phyloP scores from a whole-genome alignment of 2,888 invertebrate genomes.

The Steromphala cineraria region DNA sequence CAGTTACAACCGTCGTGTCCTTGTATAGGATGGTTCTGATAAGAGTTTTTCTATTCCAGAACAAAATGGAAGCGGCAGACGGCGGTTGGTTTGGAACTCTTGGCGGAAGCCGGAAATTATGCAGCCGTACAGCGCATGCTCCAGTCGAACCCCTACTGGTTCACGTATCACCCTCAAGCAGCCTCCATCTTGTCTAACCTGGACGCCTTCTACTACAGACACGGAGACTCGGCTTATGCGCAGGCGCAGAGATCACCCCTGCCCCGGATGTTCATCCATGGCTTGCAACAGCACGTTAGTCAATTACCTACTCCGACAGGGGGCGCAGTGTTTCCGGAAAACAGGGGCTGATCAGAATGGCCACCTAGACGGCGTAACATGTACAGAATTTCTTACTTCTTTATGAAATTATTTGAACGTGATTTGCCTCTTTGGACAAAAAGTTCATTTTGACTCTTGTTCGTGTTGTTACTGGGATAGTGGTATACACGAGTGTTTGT shows the following conservation, averaged over 20 bases:
- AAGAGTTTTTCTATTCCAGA: constrained; percentile 77
- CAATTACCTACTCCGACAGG: constrained; percentile 52
- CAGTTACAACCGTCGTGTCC: not conserved
- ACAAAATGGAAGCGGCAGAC: constrained; percentile 99
- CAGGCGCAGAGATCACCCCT: constrained; percentile 63
- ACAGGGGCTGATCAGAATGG: constrained; percentile 44
- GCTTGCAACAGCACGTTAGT: constrained; percentile 66
- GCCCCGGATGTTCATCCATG: constrained; percentile 71
- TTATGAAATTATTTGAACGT: too few relatives aligned
- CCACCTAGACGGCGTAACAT: not conserved
- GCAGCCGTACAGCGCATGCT: constrained; percentile 96
- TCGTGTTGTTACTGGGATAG: too few relatives aligned
- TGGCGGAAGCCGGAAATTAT: constrained; percentile 98
- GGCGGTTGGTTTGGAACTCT: constrained; percentile 95
- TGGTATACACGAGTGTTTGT: too few relatives aligned
- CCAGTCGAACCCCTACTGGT: constrained; percentile 75
- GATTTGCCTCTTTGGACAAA: too few relatives aligned
- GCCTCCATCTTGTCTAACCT: constrained; percentile 64
- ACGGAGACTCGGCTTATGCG: constrained; percentile 43
- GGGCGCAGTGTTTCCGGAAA: constrained; percentile 55
- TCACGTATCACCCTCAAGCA: constrained; percentile 71
- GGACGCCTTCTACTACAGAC: constrained; percentile 67
- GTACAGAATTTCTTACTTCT: not conserved
- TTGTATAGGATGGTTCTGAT: too few relatives aligned
- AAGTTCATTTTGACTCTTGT: too few relatives aligned